phyloP scores from a whole-genome alignment of 2,888 invertebrate species.

The Rotaria sp. region DNA sequence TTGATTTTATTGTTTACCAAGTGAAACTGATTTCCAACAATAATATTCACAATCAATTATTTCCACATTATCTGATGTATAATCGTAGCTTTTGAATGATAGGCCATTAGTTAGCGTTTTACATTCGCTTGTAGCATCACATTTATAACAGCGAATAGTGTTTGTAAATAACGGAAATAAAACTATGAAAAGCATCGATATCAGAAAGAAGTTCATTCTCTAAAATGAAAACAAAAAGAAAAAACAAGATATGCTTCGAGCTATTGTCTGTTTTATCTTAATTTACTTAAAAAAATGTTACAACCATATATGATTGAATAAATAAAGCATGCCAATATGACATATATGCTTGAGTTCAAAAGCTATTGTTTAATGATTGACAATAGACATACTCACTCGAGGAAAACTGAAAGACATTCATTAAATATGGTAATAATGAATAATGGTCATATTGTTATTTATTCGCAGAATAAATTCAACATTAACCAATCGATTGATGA shows the following conservation, averaged over 20 bases:
- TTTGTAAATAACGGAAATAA: neutral
- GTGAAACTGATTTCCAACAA: slow-evolving; percentile 30
- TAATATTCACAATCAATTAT: slow-evolving; percentile 24
- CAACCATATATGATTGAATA: neutral
- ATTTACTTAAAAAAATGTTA: neutral
- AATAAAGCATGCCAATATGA: neutral
- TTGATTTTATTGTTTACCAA: neutral
- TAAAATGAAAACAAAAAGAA: neutral
- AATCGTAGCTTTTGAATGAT: neutral
- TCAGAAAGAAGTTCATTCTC: neutral
- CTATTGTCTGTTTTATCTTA: too few relatives aligned
- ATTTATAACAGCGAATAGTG: slow-evolving; percentile 17
- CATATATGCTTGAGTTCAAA: neutral
- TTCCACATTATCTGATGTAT: neutral
- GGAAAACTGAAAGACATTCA: neutral
- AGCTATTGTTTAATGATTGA: too few relatives aligned
- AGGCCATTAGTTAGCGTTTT: neutral
- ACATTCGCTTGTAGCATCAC: slow-evolving; percentile 1
- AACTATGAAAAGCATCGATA: neutral
- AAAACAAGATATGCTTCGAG: too few relatives aligned
- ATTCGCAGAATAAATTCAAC: too few relatives aligned
- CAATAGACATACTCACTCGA: neutral
- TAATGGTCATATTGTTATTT: too few relatives aligned
- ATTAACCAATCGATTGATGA: neutral
- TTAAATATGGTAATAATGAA: too few relatives aligned